These are phyloP conservation scores for Cryptus viduatorius DNA, from an alignment of 2,888 invertebrate genomes.

Conservation along the genomic window DNA sequence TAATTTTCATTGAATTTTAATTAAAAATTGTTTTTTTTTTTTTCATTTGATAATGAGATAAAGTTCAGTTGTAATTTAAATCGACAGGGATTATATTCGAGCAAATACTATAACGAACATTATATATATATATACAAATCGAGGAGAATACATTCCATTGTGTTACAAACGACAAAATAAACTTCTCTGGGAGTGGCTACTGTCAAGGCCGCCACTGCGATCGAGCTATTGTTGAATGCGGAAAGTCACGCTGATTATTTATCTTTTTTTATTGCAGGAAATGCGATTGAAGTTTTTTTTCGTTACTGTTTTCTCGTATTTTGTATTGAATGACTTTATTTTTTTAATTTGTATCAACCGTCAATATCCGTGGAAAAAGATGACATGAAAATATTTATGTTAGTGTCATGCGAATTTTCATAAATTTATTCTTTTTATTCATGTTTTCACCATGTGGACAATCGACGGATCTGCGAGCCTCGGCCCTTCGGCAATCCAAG, in stretches of 20 bases:
- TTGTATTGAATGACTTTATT: not conserved
- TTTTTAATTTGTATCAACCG: not conserved
- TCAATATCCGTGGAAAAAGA: not conserved
- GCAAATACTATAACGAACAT: not conserved
- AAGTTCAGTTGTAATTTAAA: not conserved
- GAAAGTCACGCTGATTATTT: constrained; percentile 67
- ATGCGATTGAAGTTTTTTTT: constrained; percentile 55
- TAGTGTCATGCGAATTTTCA: not conserved
- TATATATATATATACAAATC: not conserved
- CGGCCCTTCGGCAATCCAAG: constrained; percentile 83
- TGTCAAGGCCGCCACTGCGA: constrained; percentile 70
- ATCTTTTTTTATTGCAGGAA: constrained; percentile 70
- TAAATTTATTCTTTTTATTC: constrained; percentile 3
- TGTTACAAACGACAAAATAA: constrained; percentile 59
- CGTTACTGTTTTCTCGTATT: constrained; percentile 30
- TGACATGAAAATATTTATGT: not conserved
- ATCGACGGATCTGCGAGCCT: constrained; percentile 83
- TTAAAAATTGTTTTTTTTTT: not conserved
- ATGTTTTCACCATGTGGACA: constrained; percentile 82
- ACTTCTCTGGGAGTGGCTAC: constrained; percentile 70
- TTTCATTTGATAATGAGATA: not conserved
- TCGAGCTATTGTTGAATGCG: constrained; percentile 67
- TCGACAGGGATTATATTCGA: constrained; percentile 7
- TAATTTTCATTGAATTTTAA: not conserved
- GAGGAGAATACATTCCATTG: constrained; percentile 56